Base-by-base conservation (phyloP, 2,113 vertebrate species). In the Brachirus orientalis region DNA sequence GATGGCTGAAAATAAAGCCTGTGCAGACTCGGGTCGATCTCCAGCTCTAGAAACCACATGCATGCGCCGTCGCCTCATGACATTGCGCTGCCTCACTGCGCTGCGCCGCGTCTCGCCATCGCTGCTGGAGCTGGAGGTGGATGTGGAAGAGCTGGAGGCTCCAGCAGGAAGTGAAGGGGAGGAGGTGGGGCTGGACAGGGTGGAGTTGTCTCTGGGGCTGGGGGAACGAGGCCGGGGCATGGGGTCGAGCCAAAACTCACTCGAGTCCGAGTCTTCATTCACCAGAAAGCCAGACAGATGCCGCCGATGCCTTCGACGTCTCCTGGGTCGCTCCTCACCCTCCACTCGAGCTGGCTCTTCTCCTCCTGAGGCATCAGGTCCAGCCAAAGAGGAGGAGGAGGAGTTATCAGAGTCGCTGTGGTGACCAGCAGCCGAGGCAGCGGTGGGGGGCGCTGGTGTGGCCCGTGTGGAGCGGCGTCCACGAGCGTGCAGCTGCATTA, bases 161-260 rank as follows among this genome's bases (percentile, higher is more conserved):
- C 93, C 96, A 51, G 93, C 96, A 0, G 95, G 96, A 2, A 95
- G 94, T 3, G 95, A 96, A 13, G 94, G 95, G 43, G 95, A 97
- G 47, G 90, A 87, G 54, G 86, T 48, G 36, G 85, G 85, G 80
- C 91, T 92, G 53, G 92, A 93, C 18, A 93, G 73, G 7, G 95
- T 95, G 18, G 94, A 94, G 1, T 94, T 95, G 19, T 96, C 95
- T 57, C 95, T 94, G 0, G 97, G 98, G 73, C 96, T 97, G 0
- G 97, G 98, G 0, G 97, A 98, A 2, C 94, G 94, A 0, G 98
- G 96, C 8, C 96, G 91, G 18, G 96, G 96, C 83, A 98, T 95
- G 6, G 97, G 96, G 83, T 98, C 96, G 0, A 95, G 79, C 93
- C 93, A 94, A 65, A 93, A 93, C 22, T 92, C 90, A 1, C 91